Evolutionary conservation across 1,140 invertebrate species (phyloP).

Genomic region (Colletes latitarsis): DNA sequence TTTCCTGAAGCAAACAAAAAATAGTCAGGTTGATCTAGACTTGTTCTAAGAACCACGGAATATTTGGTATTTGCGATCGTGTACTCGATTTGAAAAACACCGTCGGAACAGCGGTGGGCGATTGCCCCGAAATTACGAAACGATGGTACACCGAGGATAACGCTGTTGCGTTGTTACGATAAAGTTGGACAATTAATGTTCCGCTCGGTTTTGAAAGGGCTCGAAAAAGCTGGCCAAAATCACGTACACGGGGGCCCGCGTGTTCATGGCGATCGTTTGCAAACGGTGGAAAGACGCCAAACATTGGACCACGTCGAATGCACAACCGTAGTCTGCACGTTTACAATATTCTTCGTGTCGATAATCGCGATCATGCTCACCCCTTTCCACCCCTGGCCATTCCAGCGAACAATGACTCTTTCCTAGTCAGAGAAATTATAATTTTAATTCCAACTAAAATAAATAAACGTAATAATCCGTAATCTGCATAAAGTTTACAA

Average conservation of each 20-base stretch:
- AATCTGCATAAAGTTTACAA: too few relatives aligned
- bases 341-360: neutral
- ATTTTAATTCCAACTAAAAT: too few relatives aligned
- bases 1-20: too few relatives aligned
- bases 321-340: neutral
- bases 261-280: slow-evolving; percentile 24
- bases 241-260: slow-evolving; percentile 4
- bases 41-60: too few relatives aligned
- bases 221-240: slow-evolving; percentile 46
- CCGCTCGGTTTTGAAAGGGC: slow-evolving; percentile 57
- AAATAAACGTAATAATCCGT: too few relatives aligned
- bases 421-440: too few relatives aligned
- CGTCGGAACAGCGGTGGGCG: slow-evolving; percentile 36
- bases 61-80: too few relatives aligned
- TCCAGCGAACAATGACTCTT: too few relatives aligned
- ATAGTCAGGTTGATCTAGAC: too few relatives aligned
- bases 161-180: slow-evolving; percentile 52
- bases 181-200: slow-evolving; percentile 65
- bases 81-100: slow-evolving; percentile 35
- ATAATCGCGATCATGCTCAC: neutral
- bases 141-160: slow-evolving; percentile 59
- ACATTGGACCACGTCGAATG: neutral
- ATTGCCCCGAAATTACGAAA: slow-evolving; percentile 59
- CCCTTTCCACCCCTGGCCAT: too few relatives aligned
- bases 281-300: slow-evolving; percentile 17